Evolutionary conservation across 2,888 invertebrate species (phyloP).

Genomic region (Xylota segnis): DNA sequence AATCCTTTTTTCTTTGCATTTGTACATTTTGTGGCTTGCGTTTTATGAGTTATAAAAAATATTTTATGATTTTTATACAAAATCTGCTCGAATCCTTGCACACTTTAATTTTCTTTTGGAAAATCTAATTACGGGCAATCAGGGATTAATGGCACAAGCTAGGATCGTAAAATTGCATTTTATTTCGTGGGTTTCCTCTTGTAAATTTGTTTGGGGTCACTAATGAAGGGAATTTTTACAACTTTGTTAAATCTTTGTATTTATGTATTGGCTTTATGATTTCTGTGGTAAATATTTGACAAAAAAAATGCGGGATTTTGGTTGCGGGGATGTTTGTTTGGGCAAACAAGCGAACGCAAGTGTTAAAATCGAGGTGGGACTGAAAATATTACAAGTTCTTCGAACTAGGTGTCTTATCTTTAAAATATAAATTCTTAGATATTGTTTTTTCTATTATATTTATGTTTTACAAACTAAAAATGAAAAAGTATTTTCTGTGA

Average conservation of each 20-base stretch:
- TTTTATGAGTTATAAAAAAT: conserved; percentile 37
- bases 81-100: background rate
- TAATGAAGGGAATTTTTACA: background rate
- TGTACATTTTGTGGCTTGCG: conserved; percentile 34
- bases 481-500: too few species aligned
- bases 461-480: too few species aligned
- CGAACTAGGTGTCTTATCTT: too few species aligned
- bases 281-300: background rate
- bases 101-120: background rate
- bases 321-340: conserved; percentile 19
- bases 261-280: background rate
- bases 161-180: conserved; percentile 33
- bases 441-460: too few species aligned
- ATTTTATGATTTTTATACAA: conserved; percentile 32
- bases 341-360: background rate
- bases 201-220: background rate
- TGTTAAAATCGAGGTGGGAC: too few species aligned
- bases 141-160: conserved; percentile 45
- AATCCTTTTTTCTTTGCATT: conserved; percentile 9
- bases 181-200: background rate
- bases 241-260: background rate
- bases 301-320: background rate
- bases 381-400: too few species aligned
- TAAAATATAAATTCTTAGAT: too few species aligned
- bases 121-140: conserved; percentile 29